A percentile compares a stretch with the other conserved stretches of the same genome.
phyloP scores from a whole-genome alignment of 1,140 invertebrate species.

The Caenorhabditis remanei region DNA sequence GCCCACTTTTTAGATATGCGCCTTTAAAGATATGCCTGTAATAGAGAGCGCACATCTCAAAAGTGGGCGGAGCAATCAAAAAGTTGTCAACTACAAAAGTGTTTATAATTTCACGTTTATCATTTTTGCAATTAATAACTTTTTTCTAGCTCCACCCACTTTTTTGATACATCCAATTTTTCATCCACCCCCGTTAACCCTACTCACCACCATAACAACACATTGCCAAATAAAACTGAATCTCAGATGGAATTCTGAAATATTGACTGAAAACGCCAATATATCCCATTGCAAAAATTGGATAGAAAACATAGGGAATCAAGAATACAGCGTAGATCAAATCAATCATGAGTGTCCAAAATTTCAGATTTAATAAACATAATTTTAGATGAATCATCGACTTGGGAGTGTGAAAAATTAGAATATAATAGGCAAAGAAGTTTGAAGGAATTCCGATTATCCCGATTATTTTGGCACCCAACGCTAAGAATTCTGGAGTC shows the following conservation, averaged over 20 bases:
- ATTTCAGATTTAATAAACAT: neutral
- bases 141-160: no score
- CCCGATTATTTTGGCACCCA: neutral
- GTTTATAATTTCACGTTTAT: no score
- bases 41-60: no score
- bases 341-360: neutral
- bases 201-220: neutral
- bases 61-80: no score
- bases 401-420: slow-evolving; percentile 4
- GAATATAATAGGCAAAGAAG: neutral
- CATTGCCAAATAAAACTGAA: slow-evolving; percentile 20
- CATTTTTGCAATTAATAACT: no score
- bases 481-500: neutral
- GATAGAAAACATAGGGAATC: slow-evolving; percentile 3
- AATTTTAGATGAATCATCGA: slow-evolving; percentile 4
- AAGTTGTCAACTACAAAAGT: no score
- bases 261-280: neutral
- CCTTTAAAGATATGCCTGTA: no score
- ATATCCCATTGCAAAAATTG: slow-evolving; percentile 20
- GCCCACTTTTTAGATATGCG: no score
- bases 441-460: neutral
- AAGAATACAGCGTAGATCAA: neutral
- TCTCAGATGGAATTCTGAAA: neutral
- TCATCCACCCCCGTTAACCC: no score
- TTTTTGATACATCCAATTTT: no score